Base-by-base conservation (phyloP, 1,140 invertebrate species). In the Drosophila santomea region DNA sequence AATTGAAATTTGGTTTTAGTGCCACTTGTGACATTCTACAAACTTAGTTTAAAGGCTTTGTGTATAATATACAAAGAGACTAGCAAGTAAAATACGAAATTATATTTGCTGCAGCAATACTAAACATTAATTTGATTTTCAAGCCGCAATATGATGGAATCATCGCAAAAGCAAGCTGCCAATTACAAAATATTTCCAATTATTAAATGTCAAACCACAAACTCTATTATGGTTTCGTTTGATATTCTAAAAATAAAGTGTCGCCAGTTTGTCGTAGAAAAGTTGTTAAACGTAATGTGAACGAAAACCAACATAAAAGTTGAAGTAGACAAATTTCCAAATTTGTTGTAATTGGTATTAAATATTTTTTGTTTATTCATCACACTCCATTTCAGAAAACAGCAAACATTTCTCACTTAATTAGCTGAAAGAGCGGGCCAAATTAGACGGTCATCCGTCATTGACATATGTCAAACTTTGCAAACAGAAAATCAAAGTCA, bases 391-490 rank as follows among this genome's bases (percentile, higher is more conserved):
- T 79, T 78, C 23, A 45, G 36, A 43, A 44, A 66, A 79, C 64
- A 72, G 67, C 54, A 75, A 59, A 67, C 66, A 80, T 68, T 84
- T 80, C 73, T 52, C 80, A 77, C 66, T 72, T 69, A 84, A 85
- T 84, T 73, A 85, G 45, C 48, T 41, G 36, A 28, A 55, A 69
- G 67, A 76, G 47, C 56, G 57, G 47, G 45, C 15, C 67, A 81
- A 85, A 86, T 86, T 85, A 85, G 78, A 50, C 59, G 55, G 61
- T 23, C 45, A 67, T 55, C 32, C 32, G 20, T 66, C 43, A 56
- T 23, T 50, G 50, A 45, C 56, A 61, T 35, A 39, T 28, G 58
- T 56, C 47, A 54, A 74, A 71, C 52, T 80, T 64, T 85, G 64
- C 55, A 74, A 74, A 17, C 17, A 17, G 17, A 17, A 17, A 84